Conservation (phyloP, 2,888 invertebrate species). For the Acrobeloides nanus region DNA sequence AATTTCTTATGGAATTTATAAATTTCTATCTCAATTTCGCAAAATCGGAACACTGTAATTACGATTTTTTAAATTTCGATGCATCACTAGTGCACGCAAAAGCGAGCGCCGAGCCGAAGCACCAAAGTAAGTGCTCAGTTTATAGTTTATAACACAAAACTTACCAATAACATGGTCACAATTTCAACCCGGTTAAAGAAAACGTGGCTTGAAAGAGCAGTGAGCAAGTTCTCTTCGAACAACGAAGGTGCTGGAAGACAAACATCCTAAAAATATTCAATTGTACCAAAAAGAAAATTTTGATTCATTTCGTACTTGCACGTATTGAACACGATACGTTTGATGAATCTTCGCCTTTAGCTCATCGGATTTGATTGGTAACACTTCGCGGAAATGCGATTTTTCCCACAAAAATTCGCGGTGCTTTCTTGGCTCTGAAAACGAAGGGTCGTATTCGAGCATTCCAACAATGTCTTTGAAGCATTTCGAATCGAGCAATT, state of each 20-base stretch:
- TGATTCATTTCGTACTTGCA: constrained; percentile 56
- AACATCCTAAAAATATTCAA: constrained; percentile 66
- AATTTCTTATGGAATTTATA: too few species aligned
- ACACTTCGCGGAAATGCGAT: constrained; percentile 66
- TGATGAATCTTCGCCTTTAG: constrained; percentile 96
- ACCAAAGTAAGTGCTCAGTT: too few species aligned
- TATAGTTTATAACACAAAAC: constrained; percentile 19
- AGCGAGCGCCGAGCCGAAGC: too few species aligned
- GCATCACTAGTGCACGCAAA: too few species aligned
- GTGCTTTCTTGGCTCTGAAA: constrained; percentile 65
- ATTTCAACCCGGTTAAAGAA: constrained; percentile 99
- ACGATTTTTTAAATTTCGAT: too few species aligned
- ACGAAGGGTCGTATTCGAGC: constrained; percentile 85
- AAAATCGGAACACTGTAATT: too few species aligned
- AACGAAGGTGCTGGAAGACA: constrained; percentile 96
- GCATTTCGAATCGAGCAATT: constrained; percentile 65
- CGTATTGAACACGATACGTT: constrained; percentile 98
- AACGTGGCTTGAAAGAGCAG: constrained; percentile 93
- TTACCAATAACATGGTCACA: constrained; percentile 77
- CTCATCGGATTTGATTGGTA: constrained; percentile 89
- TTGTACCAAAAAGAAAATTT: not conserved
- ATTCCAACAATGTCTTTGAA: constrained; percentile 83
- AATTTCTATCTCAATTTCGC: too few species aligned
- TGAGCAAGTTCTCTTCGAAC: constrained; percentile 97
- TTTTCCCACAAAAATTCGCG: constrained; percentile 87